A percentile compares a stretch with the other conserved stretches of the same genome.
Conservation (phyloP, 2,888 invertebrate genomes). For the Neelides folsomi region DNA sequence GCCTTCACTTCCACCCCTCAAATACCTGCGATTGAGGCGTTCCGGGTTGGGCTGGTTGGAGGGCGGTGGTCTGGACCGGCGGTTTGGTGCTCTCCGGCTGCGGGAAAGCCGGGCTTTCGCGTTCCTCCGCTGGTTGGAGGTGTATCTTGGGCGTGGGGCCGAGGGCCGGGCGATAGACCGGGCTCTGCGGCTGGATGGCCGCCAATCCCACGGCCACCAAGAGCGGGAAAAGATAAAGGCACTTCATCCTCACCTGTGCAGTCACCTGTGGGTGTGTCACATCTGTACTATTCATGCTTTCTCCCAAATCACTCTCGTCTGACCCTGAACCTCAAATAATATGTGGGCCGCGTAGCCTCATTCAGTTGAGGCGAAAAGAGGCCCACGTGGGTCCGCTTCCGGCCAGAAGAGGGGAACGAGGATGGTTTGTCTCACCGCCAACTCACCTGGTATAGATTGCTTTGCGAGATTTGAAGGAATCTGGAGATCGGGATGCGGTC, state of each 20-base stretch:
- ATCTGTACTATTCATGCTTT: slow-evolving; percentile 1
- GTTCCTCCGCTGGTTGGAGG: slow-evolving; percentile 11
- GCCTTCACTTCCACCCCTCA: too few species aligned
- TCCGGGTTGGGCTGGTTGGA: neutral
- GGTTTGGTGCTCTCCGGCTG: neutral
- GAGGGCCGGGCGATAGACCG: neutral
- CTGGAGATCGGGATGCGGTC: too few species aligned
- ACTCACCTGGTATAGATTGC: too few species aligned
- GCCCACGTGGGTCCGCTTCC: neutral
- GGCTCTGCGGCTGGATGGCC: slow-evolving; percentile 1
- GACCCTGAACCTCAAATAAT: slow-evolving; percentile 1
- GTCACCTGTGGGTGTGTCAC: slow-evolving; percentile 1
- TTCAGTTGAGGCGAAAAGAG: neutral
- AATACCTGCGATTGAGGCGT: slow-evolving; percentile 5
- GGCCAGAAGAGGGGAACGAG: neutral
- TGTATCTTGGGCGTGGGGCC: slow-evolving; percentile 1
- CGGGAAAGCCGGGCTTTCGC: slow-evolving; percentile 12
- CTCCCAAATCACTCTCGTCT: slow-evolving; percentile 1
- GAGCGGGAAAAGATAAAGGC: slow-evolving; percentile 6
- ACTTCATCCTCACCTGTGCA: slow-evolving; percentile 7
- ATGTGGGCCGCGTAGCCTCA: slow-evolving; percentile 8
- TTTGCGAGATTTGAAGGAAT: too few species aligned
- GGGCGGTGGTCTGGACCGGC: neutral
- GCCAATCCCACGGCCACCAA: slow-evolving; percentile 3
- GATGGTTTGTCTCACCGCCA: neutral